A percentile compares a stretch with the other conserved stretches of the same genome.
These are phyloP conservation scores for Nomada lathburiana DNA, from an alignment of 2,888 invertebrate species.

Conservation along the genomic window DNA sequence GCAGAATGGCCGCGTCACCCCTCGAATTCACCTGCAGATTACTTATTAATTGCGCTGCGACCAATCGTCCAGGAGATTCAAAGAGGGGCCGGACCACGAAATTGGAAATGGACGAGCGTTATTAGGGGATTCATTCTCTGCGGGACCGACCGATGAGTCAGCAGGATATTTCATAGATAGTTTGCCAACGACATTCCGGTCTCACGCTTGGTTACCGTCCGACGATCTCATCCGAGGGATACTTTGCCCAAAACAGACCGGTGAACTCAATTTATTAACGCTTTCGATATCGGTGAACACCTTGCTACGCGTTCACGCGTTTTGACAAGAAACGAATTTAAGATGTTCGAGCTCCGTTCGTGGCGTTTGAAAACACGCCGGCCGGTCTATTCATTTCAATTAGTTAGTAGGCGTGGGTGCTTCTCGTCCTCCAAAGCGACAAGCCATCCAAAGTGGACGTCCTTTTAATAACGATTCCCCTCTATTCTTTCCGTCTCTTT, in stretches of 20 bases:
- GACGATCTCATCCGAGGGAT: conserved; percentile 31
- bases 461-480: not conserved
- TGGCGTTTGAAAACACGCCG: conserved; percentile 1
- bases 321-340: conserved; percentile 1
- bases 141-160: conserved; percentile 51
- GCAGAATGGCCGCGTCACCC: conserved; percentile 37
- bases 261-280: conserved; percentile 39
- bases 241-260: too few species aligned
- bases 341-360: conserved; percentile 5
- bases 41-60: conserved; percentile 60
- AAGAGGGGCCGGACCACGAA: conserved; percentile 32
- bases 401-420: not conserved
- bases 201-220: conserved; percentile 56
- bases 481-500: not conserved
- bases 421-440: not conserved
- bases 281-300: not conserved
- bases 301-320: not conserved
- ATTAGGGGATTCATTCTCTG: conserved; percentile 50
- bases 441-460: not conserved
- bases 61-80: conserved; percentile 43
- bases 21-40: conserved; percentile 38
- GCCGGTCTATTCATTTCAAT: conserved; percentile 27
- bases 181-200: conserved; percentile 54
- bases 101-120: conserved; percentile 54
- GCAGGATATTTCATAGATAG: conserved; percentile 48